Evolutionary conservation across 1,140 invertebrate genomes (phyloP), one percentile per base, ranked within the genome.

Genomic region (Pseudachorutes palmiensis): DNA sequence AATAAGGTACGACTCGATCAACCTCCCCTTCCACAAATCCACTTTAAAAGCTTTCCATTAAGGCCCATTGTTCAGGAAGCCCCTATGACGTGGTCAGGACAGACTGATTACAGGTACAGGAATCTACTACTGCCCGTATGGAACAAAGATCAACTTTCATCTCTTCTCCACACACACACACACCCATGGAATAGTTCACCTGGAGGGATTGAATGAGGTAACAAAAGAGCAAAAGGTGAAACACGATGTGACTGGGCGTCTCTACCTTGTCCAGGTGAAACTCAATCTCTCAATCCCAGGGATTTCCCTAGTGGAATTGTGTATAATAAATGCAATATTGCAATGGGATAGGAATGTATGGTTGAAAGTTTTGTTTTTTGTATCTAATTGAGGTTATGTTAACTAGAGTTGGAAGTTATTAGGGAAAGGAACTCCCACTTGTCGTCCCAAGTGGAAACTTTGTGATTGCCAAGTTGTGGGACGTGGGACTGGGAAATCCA

Each of bases 1-100:
- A n/a, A n/a, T n/a, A 33, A 67, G 65, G 65, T 67, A 64, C 62
- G 55, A 65, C 67, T 67, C 45, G 65, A 24, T 67, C 66, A 61
- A 67, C 65, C 65, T 65, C 60, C 36, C 36, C 36, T 41, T 5
- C 36, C 19, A 9, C 19, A 5, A 41, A 41, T 41, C 36, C 36
- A 9, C 19, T 19, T 41, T 41, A 41, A 41, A 41, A 41, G 36
- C 36, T 41, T 41, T 41, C 36, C 36, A 41, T 41, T 41, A 41
- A 41, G 36, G 36, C 5, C 36, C n/a, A n/a, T n/a, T n/a, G n/a
- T n/a, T n/a, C n/a, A n/a, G n/a, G n/a, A n/a, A n/a, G n/a, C n/a
- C n/a, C n/a, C n/a, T n/a, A n/a, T n/a, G n/a, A n/a, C n/a, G n/a
- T n/a, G n/a, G n/a, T n/a, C n/a, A n/a, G n/a, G n/a, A n/a, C n/a